Conservation (phyloP, 2,888 invertebrate genomes). For the Epistrophella euchroma region DNA sequence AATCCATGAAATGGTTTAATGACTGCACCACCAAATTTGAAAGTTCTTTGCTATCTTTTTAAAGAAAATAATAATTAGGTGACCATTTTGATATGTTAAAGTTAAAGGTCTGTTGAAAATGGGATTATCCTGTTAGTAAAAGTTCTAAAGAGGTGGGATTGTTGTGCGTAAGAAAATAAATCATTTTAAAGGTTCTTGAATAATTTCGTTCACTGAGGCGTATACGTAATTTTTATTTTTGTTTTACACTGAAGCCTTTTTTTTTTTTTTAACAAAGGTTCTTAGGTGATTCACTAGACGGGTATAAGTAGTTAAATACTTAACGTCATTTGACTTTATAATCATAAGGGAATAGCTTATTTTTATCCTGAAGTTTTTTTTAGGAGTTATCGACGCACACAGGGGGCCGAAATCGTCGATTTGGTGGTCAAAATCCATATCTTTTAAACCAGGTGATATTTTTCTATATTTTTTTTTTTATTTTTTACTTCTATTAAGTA, state of each 20-base stretch:
- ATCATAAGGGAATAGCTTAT: too few relatives aligned
- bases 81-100: too few relatives aligned
- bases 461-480: too few relatives aligned
- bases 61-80: background rate
- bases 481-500: too few relatives aligned
- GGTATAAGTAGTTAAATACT: too few relatives aligned
- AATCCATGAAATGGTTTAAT: background rate
- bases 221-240: slow-evolving; percentile 26
- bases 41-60: background rate
- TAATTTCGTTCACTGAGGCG: background rate
- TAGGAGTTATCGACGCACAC: too few relatives aligned
- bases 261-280: background rate
- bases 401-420: too few relatives aligned
- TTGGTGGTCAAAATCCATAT: too few relatives aligned
- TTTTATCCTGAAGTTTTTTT: too few relatives aligned
- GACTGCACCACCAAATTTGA: background rate
- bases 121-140: background rate
- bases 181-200: background rate
- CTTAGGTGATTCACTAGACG: too few relatives aligned
- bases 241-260: background rate
- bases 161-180: background rate
- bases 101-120: background rate
- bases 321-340: too few relatives aligned
- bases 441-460: too few relatives aligned
- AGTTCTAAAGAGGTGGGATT: background rate